These are phyloP conservation scores for Otolemur crassicaudatus DNA, from an alignment of 2,797 vertebrate genomes.

Conservation along the genomic window DNA sequence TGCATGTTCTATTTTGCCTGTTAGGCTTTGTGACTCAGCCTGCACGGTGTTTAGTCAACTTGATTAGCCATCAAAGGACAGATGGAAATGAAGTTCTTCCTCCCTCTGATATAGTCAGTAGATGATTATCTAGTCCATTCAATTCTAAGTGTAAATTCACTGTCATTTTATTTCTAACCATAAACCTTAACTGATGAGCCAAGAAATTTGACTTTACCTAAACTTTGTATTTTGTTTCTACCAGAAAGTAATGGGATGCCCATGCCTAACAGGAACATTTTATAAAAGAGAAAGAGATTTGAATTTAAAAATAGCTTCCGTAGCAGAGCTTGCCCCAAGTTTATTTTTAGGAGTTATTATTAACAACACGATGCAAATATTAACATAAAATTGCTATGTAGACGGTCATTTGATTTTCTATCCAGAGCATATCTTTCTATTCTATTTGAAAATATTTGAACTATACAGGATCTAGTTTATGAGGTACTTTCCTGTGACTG, in stretches of 20 bases:
- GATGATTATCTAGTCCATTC: neutral
- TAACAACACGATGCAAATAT: neutral
- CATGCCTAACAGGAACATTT: neutral
- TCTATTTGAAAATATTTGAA: slow-evolving; percentile 52
- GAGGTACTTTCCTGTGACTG: slow-evolving; percentile 2
- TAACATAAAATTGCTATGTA: neutral
- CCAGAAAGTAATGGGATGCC: neutral
- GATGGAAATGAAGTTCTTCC: neutral
- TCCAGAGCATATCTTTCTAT: slow-evolving; percentile 32
- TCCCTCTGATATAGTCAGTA: neutral
- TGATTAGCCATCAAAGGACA: neutral
- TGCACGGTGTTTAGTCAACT: neutral
- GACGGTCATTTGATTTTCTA: slow-evolving; percentile 40
- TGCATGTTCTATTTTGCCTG: neutral
- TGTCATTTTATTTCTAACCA: slow-evolving; percentile 31
- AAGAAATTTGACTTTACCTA: slow-evolving; percentile 13
- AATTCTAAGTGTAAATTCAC: neutral
- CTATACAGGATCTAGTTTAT: neutral
- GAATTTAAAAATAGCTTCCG: slow-evolving; percentile 11
- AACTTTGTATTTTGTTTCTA: slow-evolving; percentile 12
- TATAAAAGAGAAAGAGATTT: neutral
- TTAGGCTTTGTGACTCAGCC: neutral
- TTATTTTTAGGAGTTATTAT: slow-evolving; percentile 43
- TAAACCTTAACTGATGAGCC: neutral
- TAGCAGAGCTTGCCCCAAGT: neutral